Percentiles rank a stretch among this genome's conserved stretches.
These are phyloP conservation scores for Desmodus rotundus DNA, from an alignment of 2,113 vertebrate genomes.

Conservation along the genomic window DNA sequence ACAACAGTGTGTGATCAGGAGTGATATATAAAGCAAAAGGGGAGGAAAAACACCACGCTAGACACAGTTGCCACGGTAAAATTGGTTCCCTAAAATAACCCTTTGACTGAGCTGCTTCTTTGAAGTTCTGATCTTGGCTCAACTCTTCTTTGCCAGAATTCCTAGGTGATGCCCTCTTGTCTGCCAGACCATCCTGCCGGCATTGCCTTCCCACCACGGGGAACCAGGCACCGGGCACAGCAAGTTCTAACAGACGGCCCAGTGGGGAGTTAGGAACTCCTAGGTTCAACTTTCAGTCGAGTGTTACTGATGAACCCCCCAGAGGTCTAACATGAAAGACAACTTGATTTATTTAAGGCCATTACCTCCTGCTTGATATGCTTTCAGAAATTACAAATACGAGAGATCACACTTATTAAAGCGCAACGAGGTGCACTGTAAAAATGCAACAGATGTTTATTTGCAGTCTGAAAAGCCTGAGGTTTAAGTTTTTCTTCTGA, in stretches of 20 bases:
- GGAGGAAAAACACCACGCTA: background rate
- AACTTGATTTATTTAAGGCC: background rate
- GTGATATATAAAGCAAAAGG: background rate
- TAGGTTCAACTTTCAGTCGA: background rate
- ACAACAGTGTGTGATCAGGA: background rate
- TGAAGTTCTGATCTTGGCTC: background rate
- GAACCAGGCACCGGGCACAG: background rate
- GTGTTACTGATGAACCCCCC: background rate
- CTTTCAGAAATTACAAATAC: background rate
- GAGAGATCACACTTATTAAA: background rate
- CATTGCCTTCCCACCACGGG: background rate
- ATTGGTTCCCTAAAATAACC: background rate
- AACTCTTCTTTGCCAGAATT: background rate
- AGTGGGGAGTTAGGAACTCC: background rate
- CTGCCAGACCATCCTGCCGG: background rate
- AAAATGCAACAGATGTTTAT: background rate
- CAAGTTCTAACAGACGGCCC: background rate
- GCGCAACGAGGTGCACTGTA: background rate
- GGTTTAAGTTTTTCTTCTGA: background rate
- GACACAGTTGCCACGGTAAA: background rate
- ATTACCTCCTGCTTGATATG: background rate
- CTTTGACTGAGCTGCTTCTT: background rate
- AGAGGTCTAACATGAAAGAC: background rate
- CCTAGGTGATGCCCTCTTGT: background rate
- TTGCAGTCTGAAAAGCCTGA: constrained; percentile 20